A percentile compares a stretch with the other conserved stretches of the same genome.
These are phyloP conservation scores for Oryzias curvinotus DNA, from an alignment of 2,113 vertebrate genomes.

Conservation along the genomic window DNA sequence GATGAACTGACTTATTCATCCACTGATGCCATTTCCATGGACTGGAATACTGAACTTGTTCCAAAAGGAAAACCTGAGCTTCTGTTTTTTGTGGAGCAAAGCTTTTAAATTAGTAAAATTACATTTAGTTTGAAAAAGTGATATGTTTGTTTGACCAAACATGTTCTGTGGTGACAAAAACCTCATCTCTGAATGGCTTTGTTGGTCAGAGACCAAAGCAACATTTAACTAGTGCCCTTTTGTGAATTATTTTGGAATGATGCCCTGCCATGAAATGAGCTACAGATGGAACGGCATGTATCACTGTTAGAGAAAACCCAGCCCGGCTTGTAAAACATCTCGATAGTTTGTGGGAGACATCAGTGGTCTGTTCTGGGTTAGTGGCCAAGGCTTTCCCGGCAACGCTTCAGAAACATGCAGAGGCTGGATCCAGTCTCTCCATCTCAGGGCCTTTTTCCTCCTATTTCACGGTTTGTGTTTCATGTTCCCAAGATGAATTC, in stretches of 20 bases:
- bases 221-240: slow-evolving; percentile 18
- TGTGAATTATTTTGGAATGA: slow-evolving; percentile 28
- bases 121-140: slow-evolving; percentile 33
- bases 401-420: slow-evolving; percentile 18
- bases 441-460: slow-evolving; percentile 2
- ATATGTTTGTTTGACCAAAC: slow-evolving; percentile 26
- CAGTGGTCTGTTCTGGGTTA: slow-evolving; percentile 40
- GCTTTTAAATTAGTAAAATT: slow-evolving; percentile 11
- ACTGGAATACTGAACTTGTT: background rate
- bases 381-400: slow-evolving; percentile 45
- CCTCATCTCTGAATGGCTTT: slow-evolving; percentile 20
- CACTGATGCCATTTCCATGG: slow-evolving; percentile 1
- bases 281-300: slow-evolving; percentile 32
- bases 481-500: background rate
- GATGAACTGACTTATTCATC: background rate
- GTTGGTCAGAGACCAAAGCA: slow-evolving; percentile 27
- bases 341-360: slow-evolving; percentile 54
- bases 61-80: slow-evolving; percentile 6
- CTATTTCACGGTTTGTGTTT: slow-evolving; percentile 8
- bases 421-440: slow-evolving; percentile 28
- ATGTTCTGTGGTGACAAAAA: slow-evolving; percentile 30
- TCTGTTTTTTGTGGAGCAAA: slow-evolving; percentile 7
- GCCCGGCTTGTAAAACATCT: slow-evolving; percentile 46
- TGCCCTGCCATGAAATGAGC: slow-evolving; percentile 22
- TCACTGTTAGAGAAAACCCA: slow-evolving; percentile 24